Evolutionary conservation across 2,888 invertebrate genomes (phyloP).

Genomic region (Pedicia rivosa): DNA sequence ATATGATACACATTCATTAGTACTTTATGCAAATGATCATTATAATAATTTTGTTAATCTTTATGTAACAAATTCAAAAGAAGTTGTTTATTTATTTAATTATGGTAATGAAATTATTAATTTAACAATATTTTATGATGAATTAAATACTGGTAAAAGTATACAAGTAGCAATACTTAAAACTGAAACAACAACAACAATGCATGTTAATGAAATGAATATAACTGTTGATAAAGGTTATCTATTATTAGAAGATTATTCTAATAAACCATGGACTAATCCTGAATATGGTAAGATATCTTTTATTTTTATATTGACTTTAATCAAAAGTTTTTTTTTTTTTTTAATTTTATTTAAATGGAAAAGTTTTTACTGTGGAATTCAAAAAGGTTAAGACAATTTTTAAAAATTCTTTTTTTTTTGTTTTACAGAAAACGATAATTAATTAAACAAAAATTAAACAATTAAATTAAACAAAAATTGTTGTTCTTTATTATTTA

Average conservation of each 20-base stretch:
- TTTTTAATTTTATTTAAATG: no score
- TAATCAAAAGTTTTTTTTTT: no score
- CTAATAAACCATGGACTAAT: constrained; percentile 76
- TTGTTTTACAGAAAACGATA: no score
- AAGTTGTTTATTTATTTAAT: constrained; percentile 74
- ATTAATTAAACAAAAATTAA: no score
- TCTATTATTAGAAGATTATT: constrained; percentile 54
- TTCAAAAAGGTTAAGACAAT: no score
- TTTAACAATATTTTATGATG: constrained; percentile 57
- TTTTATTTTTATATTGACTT: background rate
- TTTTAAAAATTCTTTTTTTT: no score
- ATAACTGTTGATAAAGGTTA: constrained; percentile 52
- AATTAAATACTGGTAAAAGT: constrained; percentile 64
- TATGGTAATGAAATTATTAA: constrained; percentile 63
- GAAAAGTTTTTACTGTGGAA: no score
- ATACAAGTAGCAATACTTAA: constrained; percentile 78
- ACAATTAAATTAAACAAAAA: no score
- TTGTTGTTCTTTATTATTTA: no score
- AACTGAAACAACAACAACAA: constrained; percentile 49
- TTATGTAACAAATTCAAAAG: constrained; percentile 61
- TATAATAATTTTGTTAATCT: constrained; percentile 85
- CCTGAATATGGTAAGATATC: constrained; percentile 48
- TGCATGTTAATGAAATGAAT: constrained; percentile 69
- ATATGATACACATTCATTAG: constrained; percentile 62
- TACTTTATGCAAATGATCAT: constrained; percentile 84